phyloP scores from a whole-genome alignment of 2,113 vertebrate species.

The Nannospalax galili region DNA sequence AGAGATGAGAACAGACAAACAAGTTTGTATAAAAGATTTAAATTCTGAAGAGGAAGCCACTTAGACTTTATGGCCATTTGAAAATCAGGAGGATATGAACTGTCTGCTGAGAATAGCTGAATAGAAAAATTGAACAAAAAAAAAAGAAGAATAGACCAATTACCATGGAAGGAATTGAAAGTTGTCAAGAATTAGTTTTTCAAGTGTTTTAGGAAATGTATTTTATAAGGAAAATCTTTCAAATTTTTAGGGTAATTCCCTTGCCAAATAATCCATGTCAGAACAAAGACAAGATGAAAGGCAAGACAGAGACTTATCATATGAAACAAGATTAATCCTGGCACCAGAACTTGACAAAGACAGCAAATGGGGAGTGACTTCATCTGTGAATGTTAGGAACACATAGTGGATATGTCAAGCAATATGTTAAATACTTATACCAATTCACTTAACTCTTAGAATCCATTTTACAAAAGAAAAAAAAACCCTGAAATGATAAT shows the following conservation, averaged over 20 bases:
- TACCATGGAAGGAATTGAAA: neutral
- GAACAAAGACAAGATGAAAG: neutral
- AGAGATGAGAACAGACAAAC: constrained; percentile 4
- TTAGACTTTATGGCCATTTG: neutral
- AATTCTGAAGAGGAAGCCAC: neutral
- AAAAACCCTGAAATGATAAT: neutral
- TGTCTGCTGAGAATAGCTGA: neutral
- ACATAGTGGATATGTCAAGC: neutral
- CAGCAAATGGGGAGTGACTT: neutral
- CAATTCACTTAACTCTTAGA: neutral
- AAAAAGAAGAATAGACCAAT: neutral
- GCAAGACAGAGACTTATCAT: neutral
- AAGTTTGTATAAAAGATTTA: neutral
- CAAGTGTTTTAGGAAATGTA: neutral
- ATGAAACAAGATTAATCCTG: neutral
- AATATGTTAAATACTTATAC: neutral
- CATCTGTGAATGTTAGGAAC: neutral
- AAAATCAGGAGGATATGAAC: constrained; percentile 14
- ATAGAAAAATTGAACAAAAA: neutral
- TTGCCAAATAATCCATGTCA: neutral
- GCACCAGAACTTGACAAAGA: neutral
- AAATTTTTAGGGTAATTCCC: neutral
- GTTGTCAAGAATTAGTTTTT: neutral
- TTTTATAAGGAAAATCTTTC: neutral
- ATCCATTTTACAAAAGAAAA: neutral